Evolutionary conservation across 2,113 vertebrate species (phyloP).

Genomic region (Paradisaea rubra): DNA sequence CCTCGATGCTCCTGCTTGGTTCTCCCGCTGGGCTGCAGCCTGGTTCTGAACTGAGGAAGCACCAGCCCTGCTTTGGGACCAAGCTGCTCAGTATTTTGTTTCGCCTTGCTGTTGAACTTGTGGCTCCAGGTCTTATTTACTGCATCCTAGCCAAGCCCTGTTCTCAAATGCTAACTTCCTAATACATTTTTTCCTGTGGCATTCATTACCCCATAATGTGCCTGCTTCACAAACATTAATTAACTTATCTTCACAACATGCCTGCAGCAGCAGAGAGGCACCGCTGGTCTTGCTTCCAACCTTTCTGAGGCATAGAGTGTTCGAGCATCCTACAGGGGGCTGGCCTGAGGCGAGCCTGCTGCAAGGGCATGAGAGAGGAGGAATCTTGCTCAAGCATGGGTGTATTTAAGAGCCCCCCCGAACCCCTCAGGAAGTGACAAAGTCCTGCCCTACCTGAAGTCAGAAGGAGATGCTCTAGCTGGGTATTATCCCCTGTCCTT

Average conservation of each 20-base stretch:
- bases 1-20: neutral
- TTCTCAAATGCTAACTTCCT: neutral
- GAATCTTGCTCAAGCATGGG: fast-evolving
- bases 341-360: fast-evolving
- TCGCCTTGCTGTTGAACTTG: fast-evolving
- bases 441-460: neutral
- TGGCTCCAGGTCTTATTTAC: neutral
- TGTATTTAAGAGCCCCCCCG: neutral
- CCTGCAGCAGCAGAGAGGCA: neutral
- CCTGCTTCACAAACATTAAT: neutral
- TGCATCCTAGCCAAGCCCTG: neutral
- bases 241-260: neutral
- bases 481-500: neutral
- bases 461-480: neutral
- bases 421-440: neutral
- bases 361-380: neutral
- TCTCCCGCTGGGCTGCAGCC: neutral
- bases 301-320: neutral
- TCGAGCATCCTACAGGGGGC: fast-evolving
- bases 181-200: neutral
- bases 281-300: fast-evolving
- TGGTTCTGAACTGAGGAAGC: neutral
- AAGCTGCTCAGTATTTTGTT: neutral
- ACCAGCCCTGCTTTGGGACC: neutral
- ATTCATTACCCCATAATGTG: neutral